These are phyloP conservation scores for Darevskia mixta DNA, from an alignment of 2,797 vertebrate genomes.

Conservation along the genomic window DNA sequence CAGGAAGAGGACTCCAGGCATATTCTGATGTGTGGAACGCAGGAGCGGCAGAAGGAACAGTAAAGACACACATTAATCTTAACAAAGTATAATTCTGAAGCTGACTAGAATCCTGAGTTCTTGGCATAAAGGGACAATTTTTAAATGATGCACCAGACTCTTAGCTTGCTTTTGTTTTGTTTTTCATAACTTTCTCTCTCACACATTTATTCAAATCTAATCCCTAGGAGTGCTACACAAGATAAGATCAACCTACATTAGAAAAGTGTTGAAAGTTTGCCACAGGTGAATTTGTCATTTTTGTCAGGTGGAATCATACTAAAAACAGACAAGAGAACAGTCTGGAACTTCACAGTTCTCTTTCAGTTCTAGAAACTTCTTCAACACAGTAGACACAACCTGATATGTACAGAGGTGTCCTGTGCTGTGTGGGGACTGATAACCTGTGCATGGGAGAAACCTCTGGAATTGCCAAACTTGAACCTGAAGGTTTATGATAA, in stretches of 20 bases:
- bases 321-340: neutral
- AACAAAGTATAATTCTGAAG: neutral
- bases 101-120: neutral
- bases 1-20: neutral
- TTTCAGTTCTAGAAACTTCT: neutral
- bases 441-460: neutral
- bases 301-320: neutral
- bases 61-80: neutral
- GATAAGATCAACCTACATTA: neutral
- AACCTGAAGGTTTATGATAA: neutral
- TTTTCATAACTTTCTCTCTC: neutral
- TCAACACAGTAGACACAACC: neutral
- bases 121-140: neutral
- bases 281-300: neutral
- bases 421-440: neutral
- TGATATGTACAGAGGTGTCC: neutral
- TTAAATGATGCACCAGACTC: neutral
- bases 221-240: neutral
- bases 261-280: neutral
- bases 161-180: neutral
- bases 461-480: neutral
- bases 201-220: neutral
- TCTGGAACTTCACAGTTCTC: neutral
- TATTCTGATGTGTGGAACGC: neutral
- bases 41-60: conserved; percentile 9